These are phyloP conservation scores for Caretta caretta DNA, from an alignment of 2,113 vertebrate genomes.

Conservation along the genomic window DNA sequence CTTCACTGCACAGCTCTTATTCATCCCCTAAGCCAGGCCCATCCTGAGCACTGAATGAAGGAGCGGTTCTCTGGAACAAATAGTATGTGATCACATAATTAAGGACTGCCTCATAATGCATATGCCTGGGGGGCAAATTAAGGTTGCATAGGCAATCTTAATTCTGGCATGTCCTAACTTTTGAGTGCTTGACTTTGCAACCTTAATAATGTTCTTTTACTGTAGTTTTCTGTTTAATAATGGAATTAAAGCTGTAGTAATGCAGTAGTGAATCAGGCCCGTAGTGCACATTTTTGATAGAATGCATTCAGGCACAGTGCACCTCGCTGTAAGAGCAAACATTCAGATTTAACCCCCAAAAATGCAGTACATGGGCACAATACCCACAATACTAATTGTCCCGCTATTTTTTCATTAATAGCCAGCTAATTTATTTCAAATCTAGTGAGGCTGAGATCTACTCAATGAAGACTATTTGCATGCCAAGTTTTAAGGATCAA, in stretches of 20 bases:
- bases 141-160: no score
- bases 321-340: no score
- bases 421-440: not conserved
- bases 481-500: not conserved
- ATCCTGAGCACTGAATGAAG: not conserved
- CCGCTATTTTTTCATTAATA: not conserved
- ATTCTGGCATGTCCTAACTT: no score
- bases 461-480: not conserved
- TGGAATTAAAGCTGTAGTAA: no score
- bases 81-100: not conserved
- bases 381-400: not conserved
- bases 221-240: no score
- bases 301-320: no score
- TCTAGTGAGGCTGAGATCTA: not conserved
- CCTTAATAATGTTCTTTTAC: no score
- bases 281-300: no score
- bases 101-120: not conserved
- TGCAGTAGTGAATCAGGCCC: no score
- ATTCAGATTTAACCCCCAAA: no score
- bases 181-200: no score
- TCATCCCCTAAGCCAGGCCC: not conserved
- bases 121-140: no score
- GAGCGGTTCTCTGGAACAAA: not conserved
- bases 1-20: not conserved
- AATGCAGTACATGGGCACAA: not conserved